These are phyloP conservation scores for Microtus oregoni DNA, from an alignment of 2,113 vertebrate genomes.

Conservation along the genomic window DNA sequence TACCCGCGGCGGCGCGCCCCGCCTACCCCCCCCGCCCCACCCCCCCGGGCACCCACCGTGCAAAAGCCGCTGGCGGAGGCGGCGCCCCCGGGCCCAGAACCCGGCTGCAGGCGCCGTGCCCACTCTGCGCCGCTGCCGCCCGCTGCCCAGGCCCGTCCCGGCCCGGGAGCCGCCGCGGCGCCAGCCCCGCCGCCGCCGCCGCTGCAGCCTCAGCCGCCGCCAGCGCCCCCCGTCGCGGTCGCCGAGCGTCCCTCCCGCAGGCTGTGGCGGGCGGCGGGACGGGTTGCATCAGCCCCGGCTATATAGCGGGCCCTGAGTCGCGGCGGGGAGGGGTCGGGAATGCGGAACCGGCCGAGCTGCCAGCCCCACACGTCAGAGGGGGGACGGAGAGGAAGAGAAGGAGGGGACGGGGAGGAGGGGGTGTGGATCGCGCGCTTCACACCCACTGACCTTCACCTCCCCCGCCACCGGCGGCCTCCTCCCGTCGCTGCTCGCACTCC, in stretches of 20 bases:
- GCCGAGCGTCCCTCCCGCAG: slow-evolving; percentile 84
- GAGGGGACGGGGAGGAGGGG: slow-evolving; percentile 83
- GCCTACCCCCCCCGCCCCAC: neutral
- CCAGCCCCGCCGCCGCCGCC: slow-evolving; percentile 80
- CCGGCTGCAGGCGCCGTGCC: slow-evolving; percentile 75
- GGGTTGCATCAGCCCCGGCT: slow-evolving; percentile 94
- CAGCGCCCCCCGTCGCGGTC: slow-evolving; percentile 78
- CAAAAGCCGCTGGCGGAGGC: slow-evolving; percentile 77
- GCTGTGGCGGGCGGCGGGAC: slow-evolving; percentile 85
- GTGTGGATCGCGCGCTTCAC: slow-evolving; percentile 81
- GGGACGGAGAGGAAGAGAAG: slow-evolving; percentile 82
- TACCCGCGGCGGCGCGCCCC: slow-evolving; percentile 20
- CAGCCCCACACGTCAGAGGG: slow-evolving; percentile 93
- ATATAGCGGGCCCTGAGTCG: slow-evolving; percentile 92
- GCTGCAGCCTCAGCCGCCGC: slow-evolving; percentile 72
- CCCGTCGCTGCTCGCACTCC: neutral
- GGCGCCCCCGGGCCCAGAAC: slow-evolving; percentile 76
- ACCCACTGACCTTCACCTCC: slow-evolving; percentile 82
- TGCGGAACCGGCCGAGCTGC: slow-evolving; percentile 94
- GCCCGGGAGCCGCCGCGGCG: slow-evolving; percentile 80
- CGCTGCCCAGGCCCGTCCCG: slow-evolving; percentile 79
- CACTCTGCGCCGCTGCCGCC: slow-evolving; percentile 75
- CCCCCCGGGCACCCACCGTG: slow-evolving; percentile 81
- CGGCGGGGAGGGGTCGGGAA: slow-evolving; percentile 96
- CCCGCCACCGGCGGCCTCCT: slow-evolving; percentile 61